Evolutionary conservation across 2,113 vertebrate genomes (phyloP).

Genomic region (Nestor notabilis): DNA sequence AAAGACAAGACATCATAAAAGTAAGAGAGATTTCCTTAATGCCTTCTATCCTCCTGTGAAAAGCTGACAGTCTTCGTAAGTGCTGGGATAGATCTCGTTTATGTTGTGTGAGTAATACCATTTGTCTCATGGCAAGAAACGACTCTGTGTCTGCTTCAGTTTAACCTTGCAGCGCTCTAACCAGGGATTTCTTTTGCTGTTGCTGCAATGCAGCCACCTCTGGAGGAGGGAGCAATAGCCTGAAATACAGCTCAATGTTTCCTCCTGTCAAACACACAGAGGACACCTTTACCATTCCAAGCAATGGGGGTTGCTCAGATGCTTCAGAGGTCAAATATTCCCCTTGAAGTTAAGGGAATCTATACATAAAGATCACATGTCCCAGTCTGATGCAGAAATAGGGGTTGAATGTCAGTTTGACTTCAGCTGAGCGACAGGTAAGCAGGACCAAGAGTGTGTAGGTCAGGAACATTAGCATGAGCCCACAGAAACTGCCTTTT

Average conservation of each 20-base stretch:
- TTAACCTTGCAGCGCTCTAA: not conserved
- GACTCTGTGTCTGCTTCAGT: rapidly evolving
- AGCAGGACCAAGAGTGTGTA: not conserved
- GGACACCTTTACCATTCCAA: not conserved
- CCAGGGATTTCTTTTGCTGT: rapidly evolving
- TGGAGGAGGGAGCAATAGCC: not conserved
- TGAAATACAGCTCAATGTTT: not conserved
- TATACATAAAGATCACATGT: not conserved
- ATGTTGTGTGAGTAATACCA: not conserved
- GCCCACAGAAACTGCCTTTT: not conserved
- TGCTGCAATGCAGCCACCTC: not conserved
- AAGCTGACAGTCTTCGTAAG: not conserved
- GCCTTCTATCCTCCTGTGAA: not conserved
- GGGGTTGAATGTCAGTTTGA: not conserved
- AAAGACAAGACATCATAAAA: not conserved
- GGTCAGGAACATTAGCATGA: rapidly evolving
- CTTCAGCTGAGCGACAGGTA: not conserved
- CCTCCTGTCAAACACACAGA: not conserved
- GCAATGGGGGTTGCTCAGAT: not conserved
- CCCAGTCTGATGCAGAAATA: not conserved
- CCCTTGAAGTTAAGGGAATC: not conserved
- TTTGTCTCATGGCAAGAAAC: not conserved
- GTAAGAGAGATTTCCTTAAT: not conserved
- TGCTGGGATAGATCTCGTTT: not conserved
- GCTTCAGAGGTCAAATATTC: not conserved